Evolutionary conservation across 2,113 vertebrate species (phyloP).

Genomic region (Perca flavescens): DNA sequence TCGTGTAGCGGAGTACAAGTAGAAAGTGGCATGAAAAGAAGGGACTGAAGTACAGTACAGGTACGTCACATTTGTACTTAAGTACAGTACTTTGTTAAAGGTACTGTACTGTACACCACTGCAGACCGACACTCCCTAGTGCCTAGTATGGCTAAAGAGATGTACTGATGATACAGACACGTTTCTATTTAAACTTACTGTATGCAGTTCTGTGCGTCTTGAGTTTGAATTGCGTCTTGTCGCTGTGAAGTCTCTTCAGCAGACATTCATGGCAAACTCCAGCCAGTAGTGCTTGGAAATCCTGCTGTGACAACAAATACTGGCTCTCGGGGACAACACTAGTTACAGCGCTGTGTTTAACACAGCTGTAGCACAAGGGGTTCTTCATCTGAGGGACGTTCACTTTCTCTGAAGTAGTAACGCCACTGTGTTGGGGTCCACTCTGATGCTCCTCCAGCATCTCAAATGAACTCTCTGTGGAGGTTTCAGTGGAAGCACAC

Average conservation of each 20-base stretch:
- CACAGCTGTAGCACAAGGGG: conserved; percentile 67
- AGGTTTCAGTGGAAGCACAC: conserved; percentile 53
- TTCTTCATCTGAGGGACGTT: conserved; percentile 36
- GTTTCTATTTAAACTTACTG: conserved; percentile 82
- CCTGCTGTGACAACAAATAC: conserved; percentile 82
- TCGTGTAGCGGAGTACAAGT: too few species aligned
- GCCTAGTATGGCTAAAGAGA: not conserved
- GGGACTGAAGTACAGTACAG: too few species aligned
- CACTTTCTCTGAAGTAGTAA: not conserved
- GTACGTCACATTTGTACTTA: too few species aligned
- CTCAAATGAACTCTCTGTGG: conserved; percentile 66
- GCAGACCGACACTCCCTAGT: not conserved
- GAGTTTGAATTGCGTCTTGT: conserved; percentile 84
- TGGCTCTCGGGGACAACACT: conserved; percentile 33
- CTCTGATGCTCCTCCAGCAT: conserved; percentile 44
- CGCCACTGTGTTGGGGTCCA: not conserved
- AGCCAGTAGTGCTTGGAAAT: conserved; percentile 88
- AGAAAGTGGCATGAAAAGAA: too few species aligned
- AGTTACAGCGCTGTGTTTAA: conserved; percentile 26
- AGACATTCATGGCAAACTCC: conserved; percentile 90
- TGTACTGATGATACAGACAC: not conserved
- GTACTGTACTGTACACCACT: too few species aligned
- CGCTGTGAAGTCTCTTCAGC: conserved; percentile 81
- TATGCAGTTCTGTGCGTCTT: conserved; percentile 75
- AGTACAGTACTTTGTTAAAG: too few species aligned